phyloP scores from a whole-genome alignment of 2,113 vertebrate genomes.

The Hyperoodon ampullatus region DNA sequence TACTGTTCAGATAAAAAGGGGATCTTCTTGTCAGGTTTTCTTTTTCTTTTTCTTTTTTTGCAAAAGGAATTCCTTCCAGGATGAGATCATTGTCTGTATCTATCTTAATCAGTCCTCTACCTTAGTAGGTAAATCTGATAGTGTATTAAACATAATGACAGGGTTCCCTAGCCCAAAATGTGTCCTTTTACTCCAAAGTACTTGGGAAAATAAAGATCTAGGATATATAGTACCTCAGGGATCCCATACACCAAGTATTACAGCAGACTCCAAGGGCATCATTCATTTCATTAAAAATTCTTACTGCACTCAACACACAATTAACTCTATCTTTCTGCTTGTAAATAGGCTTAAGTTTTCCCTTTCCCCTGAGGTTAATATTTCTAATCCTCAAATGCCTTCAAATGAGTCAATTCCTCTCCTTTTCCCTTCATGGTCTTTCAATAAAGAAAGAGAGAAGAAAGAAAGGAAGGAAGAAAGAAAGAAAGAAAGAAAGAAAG shows the following conservation, averaged over 20 bases:
- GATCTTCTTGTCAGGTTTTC: background rate
- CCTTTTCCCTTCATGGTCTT: background rate
- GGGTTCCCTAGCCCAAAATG: background rate
- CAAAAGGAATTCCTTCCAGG: slow-evolving; percentile 52
- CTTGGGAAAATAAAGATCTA: slow-evolving; percentile 29
- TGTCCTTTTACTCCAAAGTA: background rate
- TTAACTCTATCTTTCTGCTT: background rate
- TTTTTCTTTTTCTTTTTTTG: background rate
- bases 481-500: background rate
- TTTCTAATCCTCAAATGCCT: background rate
- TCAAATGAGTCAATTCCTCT: background rate
- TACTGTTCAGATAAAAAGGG: slow-evolving; percentile 50
- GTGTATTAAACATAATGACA: slow-evolving; percentile 20
- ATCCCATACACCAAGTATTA: background rate
- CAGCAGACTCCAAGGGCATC: background rate
- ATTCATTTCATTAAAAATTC: slow-evolving; percentile 41
- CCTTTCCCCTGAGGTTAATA: background rate
- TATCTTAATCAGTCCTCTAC: slow-evolving; percentile 53
- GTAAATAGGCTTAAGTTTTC: background rate
- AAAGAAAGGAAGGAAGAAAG: rapidly evolving
- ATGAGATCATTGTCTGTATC: slow-evolving; percentile 72
- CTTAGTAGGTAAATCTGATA: slow-evolving; percentile 48
- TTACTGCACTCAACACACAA: background rate
- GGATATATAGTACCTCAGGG: background rate
- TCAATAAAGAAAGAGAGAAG: background rate